A percentile compares a stretch with the other conserved stretches of the same genome.
phyloP scores from a whole-genome alignment of 2,797 vertebrate species.

The Sebastes oblongus region DNA sequence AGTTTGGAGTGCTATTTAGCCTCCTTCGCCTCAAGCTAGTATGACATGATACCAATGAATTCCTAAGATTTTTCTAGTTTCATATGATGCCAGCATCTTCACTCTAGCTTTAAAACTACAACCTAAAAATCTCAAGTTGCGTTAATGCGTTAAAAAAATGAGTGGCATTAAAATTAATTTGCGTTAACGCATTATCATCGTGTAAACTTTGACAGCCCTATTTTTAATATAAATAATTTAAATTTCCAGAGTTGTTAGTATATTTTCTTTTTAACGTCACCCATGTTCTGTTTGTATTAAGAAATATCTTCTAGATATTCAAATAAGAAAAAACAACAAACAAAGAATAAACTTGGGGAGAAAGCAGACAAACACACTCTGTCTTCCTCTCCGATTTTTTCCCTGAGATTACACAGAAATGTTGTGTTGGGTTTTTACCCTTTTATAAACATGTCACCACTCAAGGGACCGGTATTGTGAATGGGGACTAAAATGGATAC shows the following conservation, averaged over 20 bases:
- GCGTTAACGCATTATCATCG: no score
- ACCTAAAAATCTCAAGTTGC: no score
- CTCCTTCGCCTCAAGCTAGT: no score
- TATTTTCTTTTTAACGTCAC: not conserved
- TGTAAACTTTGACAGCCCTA: no score
- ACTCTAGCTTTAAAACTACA: no score
- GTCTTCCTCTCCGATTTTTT: not conserved
- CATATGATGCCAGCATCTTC: no score
- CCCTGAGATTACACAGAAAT: slow-evolving; percentile 22
- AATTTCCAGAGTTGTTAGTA: not conserved
- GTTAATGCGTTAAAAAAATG: no score
- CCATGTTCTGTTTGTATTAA: not conserved
- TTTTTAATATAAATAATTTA: not conserved
- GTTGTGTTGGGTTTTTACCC: slow-evolving; percentile 22
- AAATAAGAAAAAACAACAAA: not conserved
- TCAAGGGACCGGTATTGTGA: slow-evolving; percentile 26
- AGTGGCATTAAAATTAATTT: no score
- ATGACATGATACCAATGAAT: no score
- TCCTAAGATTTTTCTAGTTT: no score
- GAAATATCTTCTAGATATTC: not conserved
- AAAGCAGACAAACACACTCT: not conserved
- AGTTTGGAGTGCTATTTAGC: no score
- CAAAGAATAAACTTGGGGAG: not conserved
- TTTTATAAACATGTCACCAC: slow-evolving; percentile 47
- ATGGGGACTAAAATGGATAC: slow-evolving; percentile 32